These are phyloP conservation scores for Gallinago paraguaiae DNA, from an alignment of 2,113 vertebrate species.

Conservation along the genomic window DNA sequence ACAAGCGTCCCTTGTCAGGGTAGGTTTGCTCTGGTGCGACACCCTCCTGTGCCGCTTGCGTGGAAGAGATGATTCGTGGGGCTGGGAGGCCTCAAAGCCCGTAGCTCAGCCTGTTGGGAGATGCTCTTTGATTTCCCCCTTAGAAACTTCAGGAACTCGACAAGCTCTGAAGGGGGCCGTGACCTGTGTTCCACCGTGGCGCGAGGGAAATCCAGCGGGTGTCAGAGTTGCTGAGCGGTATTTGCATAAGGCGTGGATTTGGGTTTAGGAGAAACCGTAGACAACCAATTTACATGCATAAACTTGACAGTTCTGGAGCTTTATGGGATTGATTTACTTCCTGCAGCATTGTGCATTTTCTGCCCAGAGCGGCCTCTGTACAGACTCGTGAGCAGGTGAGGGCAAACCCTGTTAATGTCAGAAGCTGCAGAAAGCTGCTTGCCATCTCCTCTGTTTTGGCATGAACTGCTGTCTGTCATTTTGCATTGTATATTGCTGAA, in stretches of 20 bases:
- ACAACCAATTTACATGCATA: not conserved
- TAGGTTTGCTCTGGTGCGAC: slow-evolving; percentile 31
- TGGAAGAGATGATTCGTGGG: not conserved
- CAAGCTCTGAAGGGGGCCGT: slow-evolving; percentile 24
- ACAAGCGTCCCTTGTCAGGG: not conserved
- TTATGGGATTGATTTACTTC: slow-evolving; percentile 2
- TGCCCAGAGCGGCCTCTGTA: slow-evolving; percentile 20
- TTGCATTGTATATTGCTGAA: slow-evolving; percentile 68
- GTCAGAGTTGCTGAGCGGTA: not conserved
- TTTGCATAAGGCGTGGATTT: not conserved
- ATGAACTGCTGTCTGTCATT: slow-evolving; percentile 58
- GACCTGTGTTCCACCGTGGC: not conserved
- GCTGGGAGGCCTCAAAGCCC: not conserved
- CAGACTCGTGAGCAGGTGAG: slow-evolving; percentile 39
- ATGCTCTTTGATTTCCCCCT: slow-evolving; percentile 32
- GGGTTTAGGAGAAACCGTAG: not conserved
- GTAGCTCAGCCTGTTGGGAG: not conserved
- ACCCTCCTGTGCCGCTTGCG: not conserved
- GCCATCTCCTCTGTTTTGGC: slow-evolving; percentile 44
- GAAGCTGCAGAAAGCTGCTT: slow-evolving; percentile 64
- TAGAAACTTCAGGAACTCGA: slow-evolving; percentile 21
- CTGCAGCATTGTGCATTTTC: not conserved
- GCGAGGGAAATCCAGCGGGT: not conserved
- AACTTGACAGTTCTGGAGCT: slow-evolving; percentile 47
- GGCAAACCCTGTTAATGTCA: slow-evolving; percentile 32